Base-by-base conservation (phyloP, 2,113 vertebrate species). In the Scomber japonicus region DNA sequence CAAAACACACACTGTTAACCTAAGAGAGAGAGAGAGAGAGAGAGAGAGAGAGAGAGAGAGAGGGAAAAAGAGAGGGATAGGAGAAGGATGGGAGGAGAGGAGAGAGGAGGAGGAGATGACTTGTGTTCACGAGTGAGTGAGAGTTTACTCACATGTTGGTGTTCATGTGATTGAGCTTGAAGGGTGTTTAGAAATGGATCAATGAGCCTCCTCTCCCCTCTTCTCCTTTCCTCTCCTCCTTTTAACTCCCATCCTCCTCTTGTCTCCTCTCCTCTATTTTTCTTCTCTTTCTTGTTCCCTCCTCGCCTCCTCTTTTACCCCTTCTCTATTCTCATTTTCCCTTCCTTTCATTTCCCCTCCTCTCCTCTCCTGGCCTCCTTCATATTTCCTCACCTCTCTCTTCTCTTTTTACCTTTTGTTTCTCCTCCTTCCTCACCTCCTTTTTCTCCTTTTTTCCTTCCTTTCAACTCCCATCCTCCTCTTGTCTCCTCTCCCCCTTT, bases 1-100 rank as follows among this genome's bases (percentile, higher is more conserved):
- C 88, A 90, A 83, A 86, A 82, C 67, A 19, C 67, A 16, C 66
- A 31, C 56, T 88, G 80, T 86, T 50, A 63, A 67, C 50, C 53
- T 46, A 16, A 49, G 35, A 53, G 40, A 75, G 61, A 46, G 72
- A 24, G 62, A 31, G 46, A 35, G 7, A 35, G 35, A 8, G 35
- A 5, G 31, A 31, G 31, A 31, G 31, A 31, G 31, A 3, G 31
- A 6, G 31, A 1, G 65, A 21, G 19, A 54, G 35, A 51, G 40
- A 21, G 24, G 24, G 24, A 2, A 27, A 27, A 27, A 27, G 24
- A 27, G 24, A 27, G 24, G 24, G 24, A 27, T 27, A 3, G 24
- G 24, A 27, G 24, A 3, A 27, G 24, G 24, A 27, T 27, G 24
- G 24, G 24, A 27, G 24, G 24, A 35, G 31, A 35, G 31, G 7